Percentiles rank a stretch among this genome's conserved stretches.
phyloP scores from a whole-genome alignment of 1,140 invertebrate species.

The Magallana angulata region DNA sequence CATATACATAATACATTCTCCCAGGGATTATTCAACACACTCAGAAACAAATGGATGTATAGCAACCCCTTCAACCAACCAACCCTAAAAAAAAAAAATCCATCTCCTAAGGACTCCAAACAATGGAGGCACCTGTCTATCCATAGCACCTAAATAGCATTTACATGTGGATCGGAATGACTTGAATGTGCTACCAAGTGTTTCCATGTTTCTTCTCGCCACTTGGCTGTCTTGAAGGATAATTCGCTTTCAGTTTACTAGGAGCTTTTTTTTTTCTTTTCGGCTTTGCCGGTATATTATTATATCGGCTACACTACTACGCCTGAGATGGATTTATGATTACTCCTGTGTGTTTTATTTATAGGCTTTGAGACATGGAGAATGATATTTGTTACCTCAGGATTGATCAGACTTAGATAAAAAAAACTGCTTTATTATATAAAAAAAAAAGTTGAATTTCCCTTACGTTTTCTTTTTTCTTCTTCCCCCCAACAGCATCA shows the following conservation, averaged over 20 bases:
- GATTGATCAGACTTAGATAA: slow-evolving; percentile 21
- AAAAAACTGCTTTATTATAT: no score
- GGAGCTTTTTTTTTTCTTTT: neutral
- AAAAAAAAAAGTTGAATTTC: no score
- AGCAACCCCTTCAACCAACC: no score
- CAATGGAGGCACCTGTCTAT: neutral
- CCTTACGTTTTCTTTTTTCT: neutral
- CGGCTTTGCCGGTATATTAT: neutral
- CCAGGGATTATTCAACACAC: no score
- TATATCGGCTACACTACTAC: neutral
- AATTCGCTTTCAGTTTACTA: neutral
- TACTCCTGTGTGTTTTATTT: neutral
- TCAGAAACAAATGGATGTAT: no score
- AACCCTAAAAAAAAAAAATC: no score
- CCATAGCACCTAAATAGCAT: slow-evolving; percentile 1
- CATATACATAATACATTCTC: no score
- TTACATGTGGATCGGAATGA: slow-evolving; percentile 13
- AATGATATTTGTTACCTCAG: neutral
- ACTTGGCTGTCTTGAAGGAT: slow-evolving; percentile 11
- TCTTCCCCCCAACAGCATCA: slow-evolving; percentile 16
- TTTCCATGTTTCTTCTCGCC: neutral
- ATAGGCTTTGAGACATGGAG: neutral
- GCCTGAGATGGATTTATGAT: neutral
- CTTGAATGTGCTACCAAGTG: slow-evolving; percentile 20
- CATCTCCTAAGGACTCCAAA: no score